A percentile compares a stretch with the other conserved stretches of the same genome.
Conservation (phyloP, 2,797 vertebrate species). For the Sebastes oblongus region DNA sequence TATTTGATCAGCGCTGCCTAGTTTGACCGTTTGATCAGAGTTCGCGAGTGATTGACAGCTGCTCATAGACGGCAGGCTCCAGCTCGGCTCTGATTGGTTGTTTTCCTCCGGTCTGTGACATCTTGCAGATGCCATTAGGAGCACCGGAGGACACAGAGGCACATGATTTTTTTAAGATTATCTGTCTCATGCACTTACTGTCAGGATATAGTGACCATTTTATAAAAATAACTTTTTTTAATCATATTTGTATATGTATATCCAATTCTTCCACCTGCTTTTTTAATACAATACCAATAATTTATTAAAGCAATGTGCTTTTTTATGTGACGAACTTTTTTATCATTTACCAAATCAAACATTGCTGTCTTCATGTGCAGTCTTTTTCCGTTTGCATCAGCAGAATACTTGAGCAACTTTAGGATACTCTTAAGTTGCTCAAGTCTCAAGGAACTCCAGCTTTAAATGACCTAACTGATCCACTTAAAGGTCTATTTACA, state of each 20-base stretch:
- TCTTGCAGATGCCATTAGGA: no score
- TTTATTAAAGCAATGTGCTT: background rate
- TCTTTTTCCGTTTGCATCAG: background rate
- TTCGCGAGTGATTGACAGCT: no score
- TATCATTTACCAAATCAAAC: background rate
- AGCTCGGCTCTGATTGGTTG: no score
- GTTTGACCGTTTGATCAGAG: no score
- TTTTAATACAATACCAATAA: background rate
- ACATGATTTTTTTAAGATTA: no score
- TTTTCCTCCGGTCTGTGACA: no score
- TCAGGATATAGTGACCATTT: no score
- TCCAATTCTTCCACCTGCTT: background rate
- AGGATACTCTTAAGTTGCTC: background rate
- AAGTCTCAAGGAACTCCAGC: background rate
- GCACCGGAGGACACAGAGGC: no score
- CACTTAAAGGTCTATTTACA: constrained; percentile 30
- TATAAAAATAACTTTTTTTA: no score
- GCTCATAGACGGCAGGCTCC: no score
- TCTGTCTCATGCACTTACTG: no score
- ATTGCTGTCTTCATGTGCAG: background rate
- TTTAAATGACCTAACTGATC: constrained; percentile 16
- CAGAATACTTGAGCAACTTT: background rate
- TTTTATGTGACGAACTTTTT: background rate
- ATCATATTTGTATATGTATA: background rate
- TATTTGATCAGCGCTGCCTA: no score